A percentile compares a stretch with the other conserved stretches of the same genome.
These are phyloP conservation scores for Denticeps clupeoides DNA, from an alignment of 2,797 vertebrate genomes.

Conservation along the genomic window DNA sequence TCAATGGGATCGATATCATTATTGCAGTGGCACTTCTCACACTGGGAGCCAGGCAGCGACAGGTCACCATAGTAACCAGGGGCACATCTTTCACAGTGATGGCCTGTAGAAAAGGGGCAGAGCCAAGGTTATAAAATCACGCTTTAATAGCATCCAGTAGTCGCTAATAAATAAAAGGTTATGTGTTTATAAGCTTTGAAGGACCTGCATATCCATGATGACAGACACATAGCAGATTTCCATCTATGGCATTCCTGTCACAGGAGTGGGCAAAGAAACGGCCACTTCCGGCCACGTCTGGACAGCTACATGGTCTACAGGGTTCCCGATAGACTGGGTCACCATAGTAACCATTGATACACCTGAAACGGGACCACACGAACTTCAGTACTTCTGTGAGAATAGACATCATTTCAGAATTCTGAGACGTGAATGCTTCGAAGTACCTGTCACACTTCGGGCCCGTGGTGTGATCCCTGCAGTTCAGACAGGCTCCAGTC, in stretches of 20 bases:
- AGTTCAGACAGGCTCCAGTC: slow-evolving; percentile 59
- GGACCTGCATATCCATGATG: slow-evolving; percentile 65
- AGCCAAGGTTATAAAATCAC: background rate
- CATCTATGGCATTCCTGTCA: slow-evolving; percentile 50
- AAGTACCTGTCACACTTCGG: slow-evolving; percentile 62
- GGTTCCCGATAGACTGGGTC: slow-evolving; percentile 51
- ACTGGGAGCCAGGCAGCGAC: slow-evolving; percentile 33
- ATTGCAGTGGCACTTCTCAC: slow-evolving; percentile 66
- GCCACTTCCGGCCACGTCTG: slow-evolving; percentile 53
- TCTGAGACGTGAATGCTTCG: background rate
- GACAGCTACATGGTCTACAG: slow-evolving; percentile 71
- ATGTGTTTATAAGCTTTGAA: background rate
- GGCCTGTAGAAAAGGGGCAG: slow-evolving; percentile 44
- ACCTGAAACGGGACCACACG: slow-evolving; percentile 50
- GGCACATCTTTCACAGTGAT: slow-evolving; percentile 62
- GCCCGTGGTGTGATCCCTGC: slow-evolving; percentile 55
- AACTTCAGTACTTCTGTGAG: background rate
- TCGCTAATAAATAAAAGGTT: background rate
- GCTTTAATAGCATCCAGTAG: background rate
- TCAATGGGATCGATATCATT: slow-evolving; percentile 67
- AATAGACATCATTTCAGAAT: background rate
- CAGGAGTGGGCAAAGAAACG: slow-evolving; percentile 74
- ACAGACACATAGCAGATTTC: slow-evolving; percentile 60
- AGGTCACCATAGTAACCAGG: slow-evolving; percentile 67
- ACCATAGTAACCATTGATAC: slow-evolving; percentile 67